A percentile compares a stretch with the other conserved stretches of the same genome.
Evolutionary conservation across 2,797 vertebrate genomes (phyloP).

Genomic region (Semaprochilodus insignis): DNA sequence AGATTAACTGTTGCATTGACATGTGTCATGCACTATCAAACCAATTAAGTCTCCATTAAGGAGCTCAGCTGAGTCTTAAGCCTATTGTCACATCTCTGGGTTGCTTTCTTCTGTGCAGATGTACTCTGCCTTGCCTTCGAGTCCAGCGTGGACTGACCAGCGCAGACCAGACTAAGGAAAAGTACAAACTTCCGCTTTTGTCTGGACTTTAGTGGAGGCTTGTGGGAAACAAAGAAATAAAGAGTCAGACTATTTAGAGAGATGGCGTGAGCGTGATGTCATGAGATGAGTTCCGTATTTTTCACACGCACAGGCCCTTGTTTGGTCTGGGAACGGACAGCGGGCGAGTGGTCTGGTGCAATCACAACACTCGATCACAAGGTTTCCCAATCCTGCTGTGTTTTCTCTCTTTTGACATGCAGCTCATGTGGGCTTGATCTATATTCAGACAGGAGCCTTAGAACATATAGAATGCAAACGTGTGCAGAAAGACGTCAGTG

Average conservation of each 20-base stretch:
- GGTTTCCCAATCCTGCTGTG: slow-evolving; percentile 7
- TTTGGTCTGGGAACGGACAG: slow-evolving; percentile 59
- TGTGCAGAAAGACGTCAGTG: neutral
- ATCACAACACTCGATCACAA: slow-evolving; percentile 9
- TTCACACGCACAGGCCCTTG: slow-evolving; percentile 73
- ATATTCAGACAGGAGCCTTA: too few species aligned
- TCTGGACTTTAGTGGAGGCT: slow-evolving; percentile 19
- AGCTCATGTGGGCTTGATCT: neutral
- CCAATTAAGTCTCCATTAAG: neutral
- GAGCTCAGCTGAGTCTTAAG: slow-evolving; percentile 10
- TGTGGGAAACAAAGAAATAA: slow-evolving; percentile 61
- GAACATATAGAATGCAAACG: too few species aligned
- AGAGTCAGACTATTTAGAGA: slow-evolving; percentile 68
- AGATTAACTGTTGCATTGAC: slow-evolving; percentile 61
- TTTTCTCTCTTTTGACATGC: neutral
- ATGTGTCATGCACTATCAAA: slow-evolving; percentile 49
- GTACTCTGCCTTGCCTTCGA: neutral
- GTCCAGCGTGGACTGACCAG: neutral
- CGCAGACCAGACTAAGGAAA: slow-evolving; percentile 4
- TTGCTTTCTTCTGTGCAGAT: neutral
- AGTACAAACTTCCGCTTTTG: slow-evolving; percentile 71
- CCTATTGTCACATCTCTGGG: neutral
- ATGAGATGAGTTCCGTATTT: slow-evolving; percentile 71
- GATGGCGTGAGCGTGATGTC: slow-evolving; percentile 72
- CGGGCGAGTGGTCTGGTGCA: slow-evolving; percentile 13